Conservation (phyloP, 1,140 invertebrate genomes). For the Zaprionus vittiger region DNA sequence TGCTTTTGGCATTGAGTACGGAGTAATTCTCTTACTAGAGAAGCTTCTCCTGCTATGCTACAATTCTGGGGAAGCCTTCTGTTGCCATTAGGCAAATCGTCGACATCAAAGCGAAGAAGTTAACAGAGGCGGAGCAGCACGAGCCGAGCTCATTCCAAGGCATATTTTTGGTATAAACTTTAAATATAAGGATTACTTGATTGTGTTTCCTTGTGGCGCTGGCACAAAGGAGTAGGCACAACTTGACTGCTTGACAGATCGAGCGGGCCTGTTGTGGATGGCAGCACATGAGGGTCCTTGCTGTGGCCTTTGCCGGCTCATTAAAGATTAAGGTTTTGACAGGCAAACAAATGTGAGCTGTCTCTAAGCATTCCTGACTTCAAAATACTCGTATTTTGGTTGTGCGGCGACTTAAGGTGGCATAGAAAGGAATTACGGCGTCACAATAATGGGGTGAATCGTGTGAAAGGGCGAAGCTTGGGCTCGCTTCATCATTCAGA, state of each 20-base stretch:
- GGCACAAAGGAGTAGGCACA: conserved; percentile 3
- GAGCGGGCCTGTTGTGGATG: not conserved
- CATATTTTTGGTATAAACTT: conserved; percentile 27
- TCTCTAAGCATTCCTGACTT: conserved; percentile 7
- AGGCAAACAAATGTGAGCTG: conserved; percentile 28
- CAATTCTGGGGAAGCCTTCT: no score
- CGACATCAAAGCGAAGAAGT: conserved; percentile 32
- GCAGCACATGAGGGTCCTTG: conserved; percentile 8
- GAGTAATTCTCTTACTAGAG: not conserved
- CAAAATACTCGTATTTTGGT: not conserved
- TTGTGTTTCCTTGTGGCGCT: not conserved
- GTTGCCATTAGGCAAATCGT: no score
- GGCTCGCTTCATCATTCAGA: conserved; percentile 1
- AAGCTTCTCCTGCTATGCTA: no score
- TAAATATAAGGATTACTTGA: conserved; percentile 28
- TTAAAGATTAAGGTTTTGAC: conserved; percentile 32
- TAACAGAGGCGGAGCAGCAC: not conserved
- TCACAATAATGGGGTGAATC: not conserved
- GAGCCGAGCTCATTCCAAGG: conserved; percentile 9
- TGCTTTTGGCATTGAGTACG: not conserved
- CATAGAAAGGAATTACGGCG: not conserved
- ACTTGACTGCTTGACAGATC: conserved; percentile 12
- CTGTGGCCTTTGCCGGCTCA: conserved; percentile 23
- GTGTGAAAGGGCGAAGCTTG: conserved; percentile 4
- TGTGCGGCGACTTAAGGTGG: not conserved